A percentile compares a stretch with the other conserved stretches of the same genome.
Conservation (phyloP, 2,113 vertebrate species). For the Beaufortia kweichowensis region DNA sequence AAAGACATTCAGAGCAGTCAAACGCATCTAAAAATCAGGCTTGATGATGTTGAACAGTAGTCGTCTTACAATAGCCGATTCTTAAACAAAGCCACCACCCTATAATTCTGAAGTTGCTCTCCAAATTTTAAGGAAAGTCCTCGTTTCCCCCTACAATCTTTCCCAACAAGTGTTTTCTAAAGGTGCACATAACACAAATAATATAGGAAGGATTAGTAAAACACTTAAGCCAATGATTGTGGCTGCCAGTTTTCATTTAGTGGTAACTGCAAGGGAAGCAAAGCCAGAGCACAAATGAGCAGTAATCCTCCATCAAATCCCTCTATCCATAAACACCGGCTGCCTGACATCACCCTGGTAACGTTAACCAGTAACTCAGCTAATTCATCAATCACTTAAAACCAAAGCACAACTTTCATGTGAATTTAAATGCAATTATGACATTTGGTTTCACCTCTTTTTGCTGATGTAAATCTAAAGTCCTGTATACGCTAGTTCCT, state of each 20-base stretch:
- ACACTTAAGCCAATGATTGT: slow-evolving; percentile 5
- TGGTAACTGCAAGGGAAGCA: slow-evolving; percentile 43
- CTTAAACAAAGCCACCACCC: background rate
- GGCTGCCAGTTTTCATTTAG: slow-evolving; percentile 47
- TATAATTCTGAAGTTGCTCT: background rate
- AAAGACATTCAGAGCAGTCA: background rate
- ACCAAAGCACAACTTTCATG: background rate
- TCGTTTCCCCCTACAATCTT: background rate
- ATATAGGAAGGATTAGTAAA: slow-evolving; percentile 31
- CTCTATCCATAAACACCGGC: slow-evolving; percentile 38
- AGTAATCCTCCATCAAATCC: slow-evolving; percentile 45
- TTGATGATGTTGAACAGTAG: background rate
- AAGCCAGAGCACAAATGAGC: slow-evolving; percentile 43
- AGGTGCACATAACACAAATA: slow-evolving; percentile 19
- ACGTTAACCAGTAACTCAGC: slow-evolving; percentile 11
- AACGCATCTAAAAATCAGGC: background rate
- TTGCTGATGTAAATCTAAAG: background rate
- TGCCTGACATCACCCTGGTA: slow-evolving; percentile 32
- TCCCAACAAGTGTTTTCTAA: background rate
- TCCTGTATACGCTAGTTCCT: background rate
- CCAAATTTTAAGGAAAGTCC: slow-evolving; percentile 14
- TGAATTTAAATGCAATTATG: background rate
- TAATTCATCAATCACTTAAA: slow-evolving; percentile 4
- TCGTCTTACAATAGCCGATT: background rate
- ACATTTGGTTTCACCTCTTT: slow-evolving; percentile 11